A percentile compares a stretch with the other conserved stretches of the same genome.
Conservation (phyloP, 35 echinoderm and acorn worm species). For the Anneissia japonica region DNA sequence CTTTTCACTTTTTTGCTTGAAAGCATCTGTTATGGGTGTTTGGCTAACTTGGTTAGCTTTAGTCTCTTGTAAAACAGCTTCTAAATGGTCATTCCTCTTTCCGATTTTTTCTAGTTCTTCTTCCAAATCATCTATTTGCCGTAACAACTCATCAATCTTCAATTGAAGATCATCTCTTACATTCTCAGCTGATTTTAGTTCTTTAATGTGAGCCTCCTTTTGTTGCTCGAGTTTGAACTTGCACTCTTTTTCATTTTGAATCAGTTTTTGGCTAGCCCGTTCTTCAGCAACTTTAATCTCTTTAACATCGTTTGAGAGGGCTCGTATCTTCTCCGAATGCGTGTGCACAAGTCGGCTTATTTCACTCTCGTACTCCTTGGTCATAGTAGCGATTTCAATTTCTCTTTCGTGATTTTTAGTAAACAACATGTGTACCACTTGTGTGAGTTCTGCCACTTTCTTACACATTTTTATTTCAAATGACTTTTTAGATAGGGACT, state of each 20-base stretch:
- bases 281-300: constrained; percentile 14
- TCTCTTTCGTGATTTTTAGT: constrained; percentile 88
- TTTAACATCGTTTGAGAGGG: constrained; percentile 9
- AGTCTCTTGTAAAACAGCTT: constrained; percentile 14
- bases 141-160: neutral
- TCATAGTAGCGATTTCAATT: constrained; percentile 59
- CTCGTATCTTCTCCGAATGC: neutral
- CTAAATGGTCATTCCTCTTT: neutral
- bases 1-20: neutral
- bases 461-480: constrained; percentile 94
- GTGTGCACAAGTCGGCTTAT: constrained; percentile 42
- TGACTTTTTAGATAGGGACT: constrained; percentile 27
- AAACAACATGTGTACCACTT: constrained; percentile 96
- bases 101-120: constrained; percentile 28
- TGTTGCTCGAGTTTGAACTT: neutral
- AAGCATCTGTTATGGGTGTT: too few relatives aligned
- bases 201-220: neutral
- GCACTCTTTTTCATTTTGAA: neutral
- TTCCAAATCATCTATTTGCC: constrained; percentile 6
- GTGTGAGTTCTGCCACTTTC: constrained; percentile 89
- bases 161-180: neutral
- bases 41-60: constrained; percentile 12
- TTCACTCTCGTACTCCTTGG: constrained; percentile 73
- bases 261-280: neutral
- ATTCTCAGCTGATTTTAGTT: neutral